phyloP scores from a whole-genome alignment of 2,888 invertebrate species.

The Argyra leucocephala region DNA sequence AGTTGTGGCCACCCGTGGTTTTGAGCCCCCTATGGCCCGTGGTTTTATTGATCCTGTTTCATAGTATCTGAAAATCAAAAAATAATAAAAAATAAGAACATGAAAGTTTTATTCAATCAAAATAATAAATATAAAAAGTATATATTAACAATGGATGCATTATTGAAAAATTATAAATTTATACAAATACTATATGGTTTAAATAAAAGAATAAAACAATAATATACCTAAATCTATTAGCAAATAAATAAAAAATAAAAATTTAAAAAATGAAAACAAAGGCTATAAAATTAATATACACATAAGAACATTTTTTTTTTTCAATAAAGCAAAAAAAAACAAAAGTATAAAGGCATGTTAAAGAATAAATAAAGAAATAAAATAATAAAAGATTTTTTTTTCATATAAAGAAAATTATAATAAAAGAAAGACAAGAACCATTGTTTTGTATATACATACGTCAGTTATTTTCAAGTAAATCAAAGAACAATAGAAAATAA shows the following conservation, averaged over 20 bases:
- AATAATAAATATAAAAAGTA: slow-evolving; percentile 11
- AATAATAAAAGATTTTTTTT: too few species aligned
- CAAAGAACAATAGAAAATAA: too few species aligned
- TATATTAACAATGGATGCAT: neutral
- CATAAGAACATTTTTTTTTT: too few species aligned
- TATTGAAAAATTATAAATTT: neutral
- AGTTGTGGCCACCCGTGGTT: slow-evolving; percentile 88
- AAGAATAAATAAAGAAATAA: too few species aligned
- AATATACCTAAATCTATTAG: neutral
- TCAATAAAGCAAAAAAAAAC: too few species aligned
- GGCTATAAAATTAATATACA: neutral
- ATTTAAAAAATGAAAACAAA: too few species aligned
- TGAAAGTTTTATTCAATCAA: neutral
- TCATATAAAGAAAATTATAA: too few species aligned
- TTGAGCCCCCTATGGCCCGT: slow-evolving; percentile 92
- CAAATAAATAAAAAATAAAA: neutral
- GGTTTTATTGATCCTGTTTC: slow-evolving; percentile 97
- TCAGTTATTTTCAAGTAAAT: too few species aligned
- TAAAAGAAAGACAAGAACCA: too few species aligned
- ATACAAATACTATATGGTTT: too few species aligned
- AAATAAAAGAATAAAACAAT: slow-evolving; percentile 15
- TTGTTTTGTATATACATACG: too few species aligned
- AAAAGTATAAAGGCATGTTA: too few species aligned
- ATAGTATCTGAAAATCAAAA: slow-evolving; percentile 67
- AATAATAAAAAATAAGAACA: slow-evolving; percentile 5